Conservation (phyloP, 2,888 invertebrate species). For the Celastrina argiolus region DNA sequence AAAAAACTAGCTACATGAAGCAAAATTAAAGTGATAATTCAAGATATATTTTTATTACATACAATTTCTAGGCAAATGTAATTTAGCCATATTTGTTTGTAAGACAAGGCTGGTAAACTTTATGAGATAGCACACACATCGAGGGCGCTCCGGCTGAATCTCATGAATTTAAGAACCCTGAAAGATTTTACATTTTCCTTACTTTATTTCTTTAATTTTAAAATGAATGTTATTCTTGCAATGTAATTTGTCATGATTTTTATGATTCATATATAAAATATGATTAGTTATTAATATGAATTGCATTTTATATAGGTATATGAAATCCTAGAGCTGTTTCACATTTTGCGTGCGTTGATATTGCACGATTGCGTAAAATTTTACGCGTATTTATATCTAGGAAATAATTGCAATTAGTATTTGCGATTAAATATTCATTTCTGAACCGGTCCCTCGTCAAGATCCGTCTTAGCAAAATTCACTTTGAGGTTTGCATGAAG, state of each 20-base stretch:
- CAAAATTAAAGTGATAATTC: background rate
- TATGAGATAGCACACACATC: constrained; percentile 6
- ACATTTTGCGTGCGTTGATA: background rate
- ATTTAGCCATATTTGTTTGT: background rate
- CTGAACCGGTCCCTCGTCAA: constrained; percentile 12
- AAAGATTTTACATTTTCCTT: constrained; percentile 12
- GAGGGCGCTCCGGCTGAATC: constrained; percentile 8
- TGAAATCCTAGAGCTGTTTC: no score
- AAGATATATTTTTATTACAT: background rate
- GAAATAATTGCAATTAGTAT: constrained; percentile 9
- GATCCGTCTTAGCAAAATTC: constrained; percentile 3
- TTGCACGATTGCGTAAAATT: background rate
- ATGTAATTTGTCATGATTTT: background rate
- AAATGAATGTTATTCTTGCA: background rate
- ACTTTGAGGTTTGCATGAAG: constrained; percentile 15
- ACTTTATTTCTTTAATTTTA: background rate
- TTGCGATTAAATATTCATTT: constrained; percentile 9
- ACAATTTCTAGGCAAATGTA: background rate
- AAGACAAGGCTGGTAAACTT: background rate
- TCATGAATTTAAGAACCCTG: constrained; percentile 13
- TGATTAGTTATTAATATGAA: no score
- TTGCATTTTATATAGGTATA: no score
- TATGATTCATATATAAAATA: background rate
- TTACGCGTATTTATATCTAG: no score
- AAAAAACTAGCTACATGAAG: background rate